These are phyloP conservation scores for Callaeas wilsoni DNA, from an alignment of 2,113 vertebrate genomes.

Conservation along the genomic window DNA sequence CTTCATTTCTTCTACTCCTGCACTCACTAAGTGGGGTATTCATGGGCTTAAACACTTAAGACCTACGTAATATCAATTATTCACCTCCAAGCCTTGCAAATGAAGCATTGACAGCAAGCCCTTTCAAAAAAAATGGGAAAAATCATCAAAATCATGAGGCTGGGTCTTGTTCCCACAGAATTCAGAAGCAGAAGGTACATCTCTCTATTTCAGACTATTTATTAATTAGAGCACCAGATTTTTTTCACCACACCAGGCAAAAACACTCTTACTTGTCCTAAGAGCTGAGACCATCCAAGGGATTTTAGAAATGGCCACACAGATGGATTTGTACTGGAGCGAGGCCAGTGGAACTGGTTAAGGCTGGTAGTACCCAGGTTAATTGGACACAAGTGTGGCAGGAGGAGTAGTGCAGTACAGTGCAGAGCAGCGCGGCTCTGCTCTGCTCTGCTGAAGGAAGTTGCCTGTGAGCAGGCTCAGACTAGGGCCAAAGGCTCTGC, in stretches of 20 bases:
- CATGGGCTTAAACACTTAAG: background rate
- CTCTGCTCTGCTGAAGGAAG: background rate
- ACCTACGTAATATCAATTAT: background rate
- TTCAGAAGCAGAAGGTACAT: background rate
- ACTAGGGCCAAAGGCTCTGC: accelerated
- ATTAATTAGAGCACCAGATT: background rate
- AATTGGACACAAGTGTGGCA: accelerated
- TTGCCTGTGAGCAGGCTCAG: accelerated
- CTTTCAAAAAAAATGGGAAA: background rate
- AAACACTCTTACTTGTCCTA: accelerated
- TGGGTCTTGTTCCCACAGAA: background rate
- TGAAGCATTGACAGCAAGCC: background rate
- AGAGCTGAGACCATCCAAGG: background rate
- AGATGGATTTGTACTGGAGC: background rate
- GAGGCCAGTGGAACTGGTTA: background rate
- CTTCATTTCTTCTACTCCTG: background rate
- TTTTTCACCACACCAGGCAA: background rate
- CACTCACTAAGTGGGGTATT: accelerated
- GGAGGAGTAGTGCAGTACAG: too few relatives aligned
- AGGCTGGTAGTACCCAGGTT: accelerated
- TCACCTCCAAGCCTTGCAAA: background rate
- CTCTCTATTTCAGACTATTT: background rate
- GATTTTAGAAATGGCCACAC: background rate
- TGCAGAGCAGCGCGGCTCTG: too few relatives aligned
- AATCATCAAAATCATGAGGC: background rate